phyloP scores from a whole-genome alignment of 1,140 invertebrate species.

The Tenebrio molitor region DNA sequence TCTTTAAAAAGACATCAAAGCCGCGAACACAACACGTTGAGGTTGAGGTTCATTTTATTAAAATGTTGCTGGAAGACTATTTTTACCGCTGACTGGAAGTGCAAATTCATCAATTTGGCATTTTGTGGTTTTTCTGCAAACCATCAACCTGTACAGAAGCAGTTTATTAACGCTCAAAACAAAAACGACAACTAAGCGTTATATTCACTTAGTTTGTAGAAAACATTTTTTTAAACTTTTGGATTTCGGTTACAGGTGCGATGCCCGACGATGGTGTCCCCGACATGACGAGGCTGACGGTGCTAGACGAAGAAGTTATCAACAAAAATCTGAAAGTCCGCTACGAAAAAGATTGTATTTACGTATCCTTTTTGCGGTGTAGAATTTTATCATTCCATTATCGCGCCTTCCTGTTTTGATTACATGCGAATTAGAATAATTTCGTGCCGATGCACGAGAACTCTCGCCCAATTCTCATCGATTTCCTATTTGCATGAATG shows the following conservation, averaged over 20 bases:
- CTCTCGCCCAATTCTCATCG: constrained; percentile 8
- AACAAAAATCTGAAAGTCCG: constrained; percentile 90
- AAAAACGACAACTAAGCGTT: too few relatives aligned
- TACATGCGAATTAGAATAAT: too few relatives aligned
- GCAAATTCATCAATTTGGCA: too few relatives aligned
- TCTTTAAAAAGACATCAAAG: neutral
- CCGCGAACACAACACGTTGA: too few relatives aligned
- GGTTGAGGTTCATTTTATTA: too few relatives aligned
- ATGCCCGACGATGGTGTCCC: constrained; percentile 78
- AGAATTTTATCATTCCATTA: neutral
- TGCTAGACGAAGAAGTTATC: constrained; percentile 93
- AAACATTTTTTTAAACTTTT: neutral
- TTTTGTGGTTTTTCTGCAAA: too few relatives aligned
- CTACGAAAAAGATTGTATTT: constrained; percentile 89
- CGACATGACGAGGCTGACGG: constrained; percentile 95
- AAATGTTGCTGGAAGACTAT: too few relatives aligned
- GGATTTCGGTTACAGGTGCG: constrained; percentile 68
- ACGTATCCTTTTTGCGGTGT: constrained; percentile 85
- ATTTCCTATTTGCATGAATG: constrained; percentile 26
- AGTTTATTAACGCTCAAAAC: too few relatives aligned
- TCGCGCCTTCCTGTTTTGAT: neutral
- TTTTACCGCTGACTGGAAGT: too few relatives aligned
- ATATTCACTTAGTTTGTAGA: too few relatives aligned
- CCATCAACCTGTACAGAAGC: too few relatives aligned
- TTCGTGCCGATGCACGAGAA: neutral